Evolutionary conservation across 1,140 invertebrate species (phyloP), one percentile per base, ranked within the genome.

Genomic region (Cotesia glomerata): DNA sequence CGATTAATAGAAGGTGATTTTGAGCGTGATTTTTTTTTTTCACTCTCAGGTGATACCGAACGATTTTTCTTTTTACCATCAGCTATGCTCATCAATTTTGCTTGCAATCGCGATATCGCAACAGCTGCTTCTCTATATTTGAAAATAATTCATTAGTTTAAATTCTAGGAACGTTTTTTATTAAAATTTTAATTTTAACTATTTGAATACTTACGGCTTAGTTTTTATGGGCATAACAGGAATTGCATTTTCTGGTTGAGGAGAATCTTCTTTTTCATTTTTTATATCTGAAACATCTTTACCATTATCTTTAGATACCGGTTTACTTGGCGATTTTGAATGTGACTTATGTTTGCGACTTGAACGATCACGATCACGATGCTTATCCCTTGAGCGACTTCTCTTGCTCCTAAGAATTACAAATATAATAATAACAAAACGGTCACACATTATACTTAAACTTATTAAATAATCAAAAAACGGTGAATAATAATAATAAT

Each of bases 61-160:
- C 84, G 80, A 69, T 84, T 85, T 39, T 87, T 86, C 71, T 88
- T 86, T 69, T 87, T 88, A 0, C 88, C 88, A 67, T 88, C 88
- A 1, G 89, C 89, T 68, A 90, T 88, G 26, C 89, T 90, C 87
- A 90, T 88, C 69, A 91, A 74, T 76, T 90, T 90, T 0, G 89
- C 90, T 82, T 90, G 90, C 0, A 90, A 81, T 77, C 89, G 85
- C 3, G 89, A 90, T 63, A 91, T 89, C 7, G 88, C 86, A 9
- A 89, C 88, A 11, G 82, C 83, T 0, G 85, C 86, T 79, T 88
- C 88, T 35, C 86, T 88, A 62, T 67, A 73, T 54, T 78, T 35
- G n/a, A 45, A 73, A 71, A 36, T 58, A 69, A 65, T 52, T 49
- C n/a, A 59, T 59, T 51, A 45, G 36, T 66, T 4, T 26, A 5